Conservation (phyloP, 2,113 vertebrate species). For the Arvicanthis niloticus region DNA sequence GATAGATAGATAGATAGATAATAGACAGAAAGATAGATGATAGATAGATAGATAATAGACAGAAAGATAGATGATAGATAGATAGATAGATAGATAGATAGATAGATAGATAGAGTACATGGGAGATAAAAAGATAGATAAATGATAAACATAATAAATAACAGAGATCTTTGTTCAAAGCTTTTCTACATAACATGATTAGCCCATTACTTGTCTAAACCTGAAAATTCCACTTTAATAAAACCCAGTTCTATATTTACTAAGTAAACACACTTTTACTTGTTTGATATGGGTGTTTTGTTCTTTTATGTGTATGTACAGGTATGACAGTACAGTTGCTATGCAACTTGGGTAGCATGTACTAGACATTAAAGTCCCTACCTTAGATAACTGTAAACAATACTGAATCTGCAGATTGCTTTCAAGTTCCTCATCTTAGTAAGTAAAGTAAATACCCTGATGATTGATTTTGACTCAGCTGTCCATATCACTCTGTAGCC, state of each 20-base stretch:
- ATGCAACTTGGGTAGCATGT: background rate
- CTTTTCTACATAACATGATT: background rate
- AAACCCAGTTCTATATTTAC: background rate
- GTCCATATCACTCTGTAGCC: background rate
- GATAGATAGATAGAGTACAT: background rate
- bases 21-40: background rate
- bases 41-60: no score
- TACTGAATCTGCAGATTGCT: background rate
- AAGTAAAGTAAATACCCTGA: background rate
- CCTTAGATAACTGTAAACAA: background rate
- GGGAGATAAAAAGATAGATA: background rate
- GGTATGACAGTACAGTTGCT: background rate
- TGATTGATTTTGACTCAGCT: background rate
- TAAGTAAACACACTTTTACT: background rate
- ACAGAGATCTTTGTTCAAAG: background rate
- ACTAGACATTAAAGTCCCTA: background rate
- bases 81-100: background rate
- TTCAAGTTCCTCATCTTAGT: constrained; percentile 39
- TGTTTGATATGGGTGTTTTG: background rate
- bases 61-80: background rate
- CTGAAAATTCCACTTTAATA: background rate
- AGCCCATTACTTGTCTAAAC: background rate
- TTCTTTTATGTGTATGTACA: background rate
- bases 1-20: background rate
- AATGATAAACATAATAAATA: background rate